Evolutionary conservation across 1,140 invertebrate genomes (phyloP).

Genomic region (Cydia amplana): DNA sequence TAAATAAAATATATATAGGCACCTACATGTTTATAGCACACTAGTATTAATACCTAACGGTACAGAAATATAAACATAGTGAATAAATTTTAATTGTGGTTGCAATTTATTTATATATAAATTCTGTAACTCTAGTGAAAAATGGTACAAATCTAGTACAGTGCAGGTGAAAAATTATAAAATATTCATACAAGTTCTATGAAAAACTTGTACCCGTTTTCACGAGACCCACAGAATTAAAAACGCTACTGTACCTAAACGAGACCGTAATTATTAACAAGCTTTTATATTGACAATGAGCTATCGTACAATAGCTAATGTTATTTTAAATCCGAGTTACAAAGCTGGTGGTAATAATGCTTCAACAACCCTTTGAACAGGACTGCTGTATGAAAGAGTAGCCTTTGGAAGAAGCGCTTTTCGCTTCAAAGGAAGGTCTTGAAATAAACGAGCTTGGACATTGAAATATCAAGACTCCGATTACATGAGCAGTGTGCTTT

Average conservation of each 20-base stretch:
- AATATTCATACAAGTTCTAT: too few relatives aligned
- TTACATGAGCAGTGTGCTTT: not conserved
- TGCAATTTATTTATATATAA: too few relatives aligned
- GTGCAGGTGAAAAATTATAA: too few relatives aligned
- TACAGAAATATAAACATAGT: too few relatives aligned
- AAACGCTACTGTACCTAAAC: not conserved
- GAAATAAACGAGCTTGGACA: not conserved
- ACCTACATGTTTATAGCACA: too few relatives aligned
- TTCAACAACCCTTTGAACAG: not conserved
- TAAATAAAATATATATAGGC: too few relatives aligned
- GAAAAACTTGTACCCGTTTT: too few relatives aligned
- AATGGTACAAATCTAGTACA: too few relatives aligned
- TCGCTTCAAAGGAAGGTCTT: not conserved
- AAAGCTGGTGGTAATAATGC: not conserved
- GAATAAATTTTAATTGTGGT: too few relatives aligned
- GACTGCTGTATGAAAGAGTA: slow-evolving; percentile 2
- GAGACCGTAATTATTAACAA: not conserved
- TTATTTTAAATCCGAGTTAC: not conserved
- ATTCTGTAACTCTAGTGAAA: too few relatives aligned
- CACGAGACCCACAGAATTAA: too few relatives aligned
- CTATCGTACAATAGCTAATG: slow-evolving; percentile 9
- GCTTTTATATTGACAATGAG: not conserved
- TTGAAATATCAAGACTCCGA: not conserved
- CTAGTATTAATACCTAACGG: too few relatives aligned
- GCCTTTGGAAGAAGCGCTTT: slow-evolving; percentile 1